A percentile compares a stretch with the other conserved stretches of the same genome.
Conservation (phyloP, 2,888 invertebrate genomes). For the Scelioninae gen. 1 region DNA sequence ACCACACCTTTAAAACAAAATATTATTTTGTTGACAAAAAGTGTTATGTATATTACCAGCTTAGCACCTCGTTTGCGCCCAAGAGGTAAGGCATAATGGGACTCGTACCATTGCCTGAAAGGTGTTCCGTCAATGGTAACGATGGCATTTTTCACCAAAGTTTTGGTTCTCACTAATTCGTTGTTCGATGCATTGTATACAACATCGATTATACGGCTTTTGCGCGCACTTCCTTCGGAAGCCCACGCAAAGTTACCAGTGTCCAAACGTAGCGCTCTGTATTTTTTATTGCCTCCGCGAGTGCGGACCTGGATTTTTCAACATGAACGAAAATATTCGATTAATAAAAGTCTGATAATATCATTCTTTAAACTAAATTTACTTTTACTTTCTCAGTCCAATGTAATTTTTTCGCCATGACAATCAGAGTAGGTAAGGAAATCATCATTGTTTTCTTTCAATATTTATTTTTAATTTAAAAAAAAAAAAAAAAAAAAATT, state of each 20-base stretch:
- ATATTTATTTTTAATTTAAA: not conserved
- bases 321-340: not conserved
- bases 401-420: constrained; percentile 74
- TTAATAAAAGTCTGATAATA: not conserved
- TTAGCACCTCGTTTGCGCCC: constrained; percentile 99
- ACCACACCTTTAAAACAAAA: too few relatives aligned
- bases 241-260: constrained; percentile 99
- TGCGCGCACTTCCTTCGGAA: constrained; percentile 97
- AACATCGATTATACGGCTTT: constrained; percentile 99
- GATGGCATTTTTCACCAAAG: constrained; percentile 98
- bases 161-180: constrained; percentile 99
- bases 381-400: constrained; percentile 11
- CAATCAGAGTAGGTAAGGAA: constrained; percentile 82
- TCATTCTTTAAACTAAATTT: not conserved
- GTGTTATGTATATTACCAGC: too few relatives aligned
- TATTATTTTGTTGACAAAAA: too few relatives aligned
- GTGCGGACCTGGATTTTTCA: constrained; percentile 87
- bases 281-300: constrained; percentile 98
- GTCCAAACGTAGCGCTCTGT: constrained; percentile 97
- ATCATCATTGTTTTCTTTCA: constrained; percentile 75
- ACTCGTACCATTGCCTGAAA: constrained; percentile 99
- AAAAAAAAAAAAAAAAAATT: too few relatives aligned
- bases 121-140: constrained; percentile 99
- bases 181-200: constrained; percentile 99
- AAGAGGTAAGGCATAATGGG: constrained; percentile 97